A percentile compares a stretch with the other conserved stretches of the same genome.
These are phyloP conservation scores for Serinus canaria DNA, from an alignment of 2,113 vertebrate species.

Conservation along the genomic window DNA sequence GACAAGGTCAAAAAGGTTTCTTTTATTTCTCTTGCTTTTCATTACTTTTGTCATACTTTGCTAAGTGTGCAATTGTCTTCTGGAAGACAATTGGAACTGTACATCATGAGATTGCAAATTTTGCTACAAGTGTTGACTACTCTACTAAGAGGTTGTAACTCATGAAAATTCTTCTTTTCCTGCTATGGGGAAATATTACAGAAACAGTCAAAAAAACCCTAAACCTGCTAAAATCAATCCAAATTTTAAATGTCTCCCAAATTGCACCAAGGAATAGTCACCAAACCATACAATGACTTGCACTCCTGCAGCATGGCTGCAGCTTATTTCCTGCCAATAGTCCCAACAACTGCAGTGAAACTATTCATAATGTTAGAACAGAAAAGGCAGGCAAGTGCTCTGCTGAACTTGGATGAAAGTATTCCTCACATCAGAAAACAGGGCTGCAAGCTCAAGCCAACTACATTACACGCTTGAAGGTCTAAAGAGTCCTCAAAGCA, in stretches of 20 bases:
- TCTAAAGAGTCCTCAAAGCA: background rate
- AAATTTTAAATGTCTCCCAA: background rate
- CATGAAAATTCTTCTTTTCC: background rate
- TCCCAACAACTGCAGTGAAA: background rate
- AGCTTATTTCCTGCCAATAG: background rate
- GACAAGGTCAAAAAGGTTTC: background rate
- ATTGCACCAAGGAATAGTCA: background rate
- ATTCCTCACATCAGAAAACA: background rate
- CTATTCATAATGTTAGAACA: background rate
- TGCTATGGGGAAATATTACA: background rate
- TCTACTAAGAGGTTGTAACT: background rate
- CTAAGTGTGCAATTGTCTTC: background rate
- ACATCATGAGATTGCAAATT: background rate
- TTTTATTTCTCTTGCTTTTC: background rate
- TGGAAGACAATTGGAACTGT: background rate
- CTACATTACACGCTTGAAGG: background rate
- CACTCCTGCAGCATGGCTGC: background rate
- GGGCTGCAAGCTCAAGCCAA: background rate
- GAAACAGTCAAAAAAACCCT: fast-evolving
- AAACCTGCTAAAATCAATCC: background rate
- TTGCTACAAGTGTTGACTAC: background rate
- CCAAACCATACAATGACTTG: background rate
- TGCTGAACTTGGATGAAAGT: background rate
- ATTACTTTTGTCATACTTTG: background rate
- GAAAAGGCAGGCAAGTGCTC: background rate